Conservation (phyloP, 1,140 invertebrate species). For the Sycobia sp. region DNA sequence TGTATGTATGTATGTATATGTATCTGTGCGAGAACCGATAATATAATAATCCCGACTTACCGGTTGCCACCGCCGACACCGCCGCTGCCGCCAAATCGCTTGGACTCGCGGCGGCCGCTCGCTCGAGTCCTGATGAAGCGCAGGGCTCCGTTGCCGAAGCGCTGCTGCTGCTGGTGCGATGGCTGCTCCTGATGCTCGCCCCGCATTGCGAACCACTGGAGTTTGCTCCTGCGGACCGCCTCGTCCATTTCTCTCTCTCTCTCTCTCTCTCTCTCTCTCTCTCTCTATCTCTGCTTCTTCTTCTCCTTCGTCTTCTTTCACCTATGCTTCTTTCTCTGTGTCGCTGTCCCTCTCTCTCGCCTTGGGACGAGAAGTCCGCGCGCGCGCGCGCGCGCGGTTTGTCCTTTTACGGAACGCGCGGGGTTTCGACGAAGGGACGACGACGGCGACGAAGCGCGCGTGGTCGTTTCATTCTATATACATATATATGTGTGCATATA, state of each 20-base stretch:
- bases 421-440: slow-evolving; percentile 1
- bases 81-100: too few species aligned
- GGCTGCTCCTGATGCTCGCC: background rate
- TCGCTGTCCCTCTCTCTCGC: background rate
- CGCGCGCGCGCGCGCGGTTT: too few species aligned
- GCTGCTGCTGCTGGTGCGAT: slow-evolving; percentile 2
- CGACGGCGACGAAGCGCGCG: too few species aligned
- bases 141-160: slow-evolving; percentile 29
- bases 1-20: too few species aligned
- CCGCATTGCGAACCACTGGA: slow-evolving; percentile 24
- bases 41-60: too few species aligned
- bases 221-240: background rate
- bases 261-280: too few species aligned
- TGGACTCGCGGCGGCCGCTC: slow-evolving; percentile 18
- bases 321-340: too few species aligned
- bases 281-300: too few species aligned
- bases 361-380: background rate
- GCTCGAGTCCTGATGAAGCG: slow-evolving; percentile 29
- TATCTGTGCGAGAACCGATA: too few species aligned
- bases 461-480: background rate
- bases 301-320: too few species aligned
- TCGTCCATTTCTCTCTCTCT: too few species aligned
- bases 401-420: slow-evolving; percentile 18
- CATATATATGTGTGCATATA: too few species aligned
- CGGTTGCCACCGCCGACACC: slow-evolving; percentile 13